Base-by-base conservation (phyloP, 2,113 vertebrate species). In the Stigmatopora argus region DNA sequence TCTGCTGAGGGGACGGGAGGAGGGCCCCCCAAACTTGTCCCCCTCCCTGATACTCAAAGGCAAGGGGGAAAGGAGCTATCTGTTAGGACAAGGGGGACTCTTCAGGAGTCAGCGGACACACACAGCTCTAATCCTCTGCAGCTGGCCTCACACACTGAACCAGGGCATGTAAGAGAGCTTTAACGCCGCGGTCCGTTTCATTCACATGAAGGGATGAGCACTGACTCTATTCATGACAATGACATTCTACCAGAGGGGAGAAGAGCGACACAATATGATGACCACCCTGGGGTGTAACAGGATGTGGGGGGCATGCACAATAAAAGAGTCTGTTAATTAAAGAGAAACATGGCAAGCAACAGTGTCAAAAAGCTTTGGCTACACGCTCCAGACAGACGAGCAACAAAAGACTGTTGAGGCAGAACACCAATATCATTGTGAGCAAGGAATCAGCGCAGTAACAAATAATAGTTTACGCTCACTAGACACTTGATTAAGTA, bases 101-200 rank as follows among this genome's bases (percentile, higher is more conserved):
- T 79, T 85, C 77, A 12, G 79, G 83, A 85, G 85, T 69, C 84
- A 46, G 72, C 71, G 75, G 85, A 82, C 79, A 77, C 77, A 87
- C 87, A 81, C 75, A 69, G 87, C 76, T 90, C 85, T 92, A 94
- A 94, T 92, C 88, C 89, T 86, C 85, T 79, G 82, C 90, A 93
- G 90, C 90, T 92, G 90, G 85, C 60, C 87, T 71, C 48, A 69
- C 66, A 84, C 78, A 86, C 72, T 80, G 80, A 81, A 72, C 68
- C 21, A 61, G 78, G 79, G 74, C 82, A 77, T 73, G 83, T 86
- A 85, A 79, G 80, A 77, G 78, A 88, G 80, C 60, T 86, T 88
- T 85, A 82, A 85, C 84, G 35, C 73, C 58, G 49, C 53, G 38
- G 77, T 69, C 73, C 9, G 45, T 72, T 82, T 79, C 78, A 87